Evolutionary conservation across 2,797 vertebrate genomes (phyloP).

Genomic region (Peromyscus melanophrys): DNA sequence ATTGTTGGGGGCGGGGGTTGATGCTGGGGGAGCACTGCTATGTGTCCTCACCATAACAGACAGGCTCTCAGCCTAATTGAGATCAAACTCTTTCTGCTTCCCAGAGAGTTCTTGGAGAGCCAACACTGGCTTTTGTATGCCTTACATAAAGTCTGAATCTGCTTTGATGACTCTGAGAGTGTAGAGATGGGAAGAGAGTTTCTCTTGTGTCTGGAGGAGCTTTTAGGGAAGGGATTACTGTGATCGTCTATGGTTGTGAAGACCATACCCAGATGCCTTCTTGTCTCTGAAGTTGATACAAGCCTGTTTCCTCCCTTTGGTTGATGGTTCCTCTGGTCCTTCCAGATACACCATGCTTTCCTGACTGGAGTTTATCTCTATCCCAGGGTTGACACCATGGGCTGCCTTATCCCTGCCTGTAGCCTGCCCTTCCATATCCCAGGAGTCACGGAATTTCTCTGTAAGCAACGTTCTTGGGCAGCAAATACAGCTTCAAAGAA

Average conservation of each 20-base stretch:
- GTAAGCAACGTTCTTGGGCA: not conserved
- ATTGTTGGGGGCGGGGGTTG: not conserved
- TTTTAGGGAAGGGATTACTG: constrained; percentile 15
- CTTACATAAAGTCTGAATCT: not conserved
- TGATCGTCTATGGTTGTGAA: not conserved
- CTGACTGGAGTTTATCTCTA: not conserved
- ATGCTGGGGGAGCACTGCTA: not conserved
- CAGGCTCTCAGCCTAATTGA: constrained; percentile 2
- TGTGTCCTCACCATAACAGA: constrained; percentile 29
- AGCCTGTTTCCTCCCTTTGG: not conserved
- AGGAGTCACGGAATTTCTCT: not conserved
- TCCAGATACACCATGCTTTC: not conserved
- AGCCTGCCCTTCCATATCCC: not conserved
- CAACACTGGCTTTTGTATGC: not conserved
- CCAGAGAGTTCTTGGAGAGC: not conserved
- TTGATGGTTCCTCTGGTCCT: not conserved
- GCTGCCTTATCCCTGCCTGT: not conserved
- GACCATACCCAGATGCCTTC: not conserved
- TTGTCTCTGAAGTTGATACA: not conserved
- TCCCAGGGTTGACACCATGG: not conserved
- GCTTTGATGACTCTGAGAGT: not conserved
- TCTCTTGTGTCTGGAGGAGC: not conserved
- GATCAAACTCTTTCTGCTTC: constrained; percentile 27
- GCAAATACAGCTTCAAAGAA: not conserved
- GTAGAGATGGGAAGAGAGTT: not conserved